A percentile compares a stretch with the other conserved stretches of the same genome.
phyloP scores from a whole-genome alignment of 2,797 vertebrate species.

The Acanthurus tractus region DNA sequence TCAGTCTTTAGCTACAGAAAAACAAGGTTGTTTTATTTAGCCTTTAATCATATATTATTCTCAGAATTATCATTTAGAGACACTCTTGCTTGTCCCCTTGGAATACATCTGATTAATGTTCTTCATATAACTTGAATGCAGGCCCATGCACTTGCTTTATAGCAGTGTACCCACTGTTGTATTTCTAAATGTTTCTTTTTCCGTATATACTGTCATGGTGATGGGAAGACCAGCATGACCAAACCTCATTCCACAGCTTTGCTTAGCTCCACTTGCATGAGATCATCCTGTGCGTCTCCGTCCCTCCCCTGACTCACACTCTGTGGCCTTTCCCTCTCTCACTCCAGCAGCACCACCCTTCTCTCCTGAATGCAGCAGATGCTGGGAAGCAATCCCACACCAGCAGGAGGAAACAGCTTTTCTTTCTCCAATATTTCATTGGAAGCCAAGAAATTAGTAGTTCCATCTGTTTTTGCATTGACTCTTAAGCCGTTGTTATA shows the following conservation, averaged over 20 bases:
- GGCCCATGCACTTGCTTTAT: constrained; percentile 11
- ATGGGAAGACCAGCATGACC: constrained; percentile 73
- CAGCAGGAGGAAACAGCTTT: constrained; percentile 64
- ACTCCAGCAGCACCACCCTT: constrained; percentile 65
- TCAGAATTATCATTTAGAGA: background rate
- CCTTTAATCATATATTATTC: constrained; percentile 2
- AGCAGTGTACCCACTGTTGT: constrained; percentile 35
- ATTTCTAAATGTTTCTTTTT: constrained; percentile 68
- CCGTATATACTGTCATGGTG: constrained; percentile 79
- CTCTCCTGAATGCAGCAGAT: constrained; percentile 67
- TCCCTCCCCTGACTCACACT: constrained; percentile 75
- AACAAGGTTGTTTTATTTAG: background rate
- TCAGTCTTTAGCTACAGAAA: constrained; percentile 1
- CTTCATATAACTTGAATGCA: constrained; percentile 7
- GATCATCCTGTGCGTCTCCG: constrained; percentile 78
- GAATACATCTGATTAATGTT: background rate
- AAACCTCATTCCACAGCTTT: constrained; percentile 76
- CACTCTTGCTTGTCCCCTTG: background rate
- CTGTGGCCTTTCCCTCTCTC: constrained; percentile 66
- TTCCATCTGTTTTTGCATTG: constrained; percentile 31
- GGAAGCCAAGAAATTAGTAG: constrained; percentile 31
- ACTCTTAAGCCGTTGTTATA: background rate
- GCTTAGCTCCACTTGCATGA: constrained; percentile 80
- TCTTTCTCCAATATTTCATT: constrained; percentile 48
- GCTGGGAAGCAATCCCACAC: constrained; percentile 71